Evolutionary conservation across 2,888 invertebrate species (phyloP), one percentile per base, ranked within the genome.

Genomic region (Nezara viridula): DNA sequence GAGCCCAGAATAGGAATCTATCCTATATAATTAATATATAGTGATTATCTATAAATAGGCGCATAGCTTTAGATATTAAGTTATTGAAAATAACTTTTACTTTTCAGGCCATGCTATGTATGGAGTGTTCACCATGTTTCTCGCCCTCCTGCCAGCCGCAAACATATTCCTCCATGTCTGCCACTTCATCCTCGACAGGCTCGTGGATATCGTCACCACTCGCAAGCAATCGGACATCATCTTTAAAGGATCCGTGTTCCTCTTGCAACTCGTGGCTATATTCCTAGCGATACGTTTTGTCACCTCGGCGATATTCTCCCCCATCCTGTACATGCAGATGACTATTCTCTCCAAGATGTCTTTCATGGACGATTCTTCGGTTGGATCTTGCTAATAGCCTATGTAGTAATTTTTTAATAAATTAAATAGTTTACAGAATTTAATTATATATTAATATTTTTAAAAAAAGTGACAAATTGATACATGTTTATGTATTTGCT

Each of bases 51-150:
- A n/a, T n/a, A n/a, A n/a, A n/a, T n/a, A n/a, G n/a, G n/a, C n/a
- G n/a, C n/a, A n/a, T n/a, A n/a, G n/a, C n/a, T n/a, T n/a, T n/a
- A n/a, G n/a, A n/a, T n/a, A n/a, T n/a, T n/a, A n/a, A n/a, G n/a
- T n/a, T n/a, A n/a, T n/a, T n/a, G n/a, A n/a, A n/a, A n/a, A n/a
- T n/a, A n/a, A n/a, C n/a, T n/a, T n/a, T 44, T 21, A 37, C 19
- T 52, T 86, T 55, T 1, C 89, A 55, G 90, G 91, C 0, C 91
- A 91, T 66, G 91, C 91, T 6, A 88, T 91, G 90, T 91, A 91
- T 85, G 90, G 90, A 10, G 90, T 91, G 0, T 91, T 90, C 89
- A 90, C 91, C 27, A 91, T 91, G 91, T 91, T 90, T 77, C 89
- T 91, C 19, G 90, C 91, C 24, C 89, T 91, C 4, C 86, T 91